A percentile compares a stretch with the other conserved stretches of the same genome.
phyloP scores from a whole-genome alignment of 2,797 vertebrate species.

The Scyliorhinus canicula region DNA sequence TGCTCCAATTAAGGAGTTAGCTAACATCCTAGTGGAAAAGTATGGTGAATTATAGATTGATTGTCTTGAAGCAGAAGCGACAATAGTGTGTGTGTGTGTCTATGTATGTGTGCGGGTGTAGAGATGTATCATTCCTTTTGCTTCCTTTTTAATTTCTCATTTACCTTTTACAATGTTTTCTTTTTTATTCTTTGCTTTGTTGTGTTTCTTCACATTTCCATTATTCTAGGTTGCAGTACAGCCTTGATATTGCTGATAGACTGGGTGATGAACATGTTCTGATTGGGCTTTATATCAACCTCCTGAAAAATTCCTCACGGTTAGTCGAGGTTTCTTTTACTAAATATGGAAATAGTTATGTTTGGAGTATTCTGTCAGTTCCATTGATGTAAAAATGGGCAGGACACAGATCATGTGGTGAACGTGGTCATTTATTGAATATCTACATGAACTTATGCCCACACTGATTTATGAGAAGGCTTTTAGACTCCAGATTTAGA shows the following conservation, averaged over 20 bases:
- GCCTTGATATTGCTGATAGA: conserved; percentile 94
- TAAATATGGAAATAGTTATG: conserved; percentile 2
- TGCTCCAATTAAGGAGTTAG: conserved; percentile 40
- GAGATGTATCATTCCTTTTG: not conserved
- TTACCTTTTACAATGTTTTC: conserved; percentile 51
- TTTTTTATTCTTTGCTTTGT: conserved; percentile 43
- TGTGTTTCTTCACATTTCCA: conserved; percentile 39
- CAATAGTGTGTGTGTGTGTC: not conserved
- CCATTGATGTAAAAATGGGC: not conserved
- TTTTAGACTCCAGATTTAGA: not conserved
- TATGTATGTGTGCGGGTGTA: not conserved
- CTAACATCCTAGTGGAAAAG: conserved; percentile 45
- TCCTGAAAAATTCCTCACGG: conserved; percentile 86
- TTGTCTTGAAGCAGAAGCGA: conserved; percentile 19
- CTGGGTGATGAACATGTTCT: conserved; percentile 97
- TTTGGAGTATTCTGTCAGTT: conserved; percentile 9
- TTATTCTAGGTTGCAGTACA: conserved; percentile 90
- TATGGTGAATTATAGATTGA: not conserved
- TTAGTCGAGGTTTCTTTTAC: conserved; percentile 73
- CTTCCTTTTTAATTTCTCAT: conserved; percentile 1
- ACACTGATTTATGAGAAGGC: not conserved
- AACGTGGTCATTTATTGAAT: not conserved
- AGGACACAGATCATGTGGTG: not conserved
- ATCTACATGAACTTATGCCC: not conserved
- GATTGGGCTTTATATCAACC: conserved; percentile 94